Conservation (phyloP, 53 echinoderm and acorn worm species). For the Astropecten irregularis region DNA sequence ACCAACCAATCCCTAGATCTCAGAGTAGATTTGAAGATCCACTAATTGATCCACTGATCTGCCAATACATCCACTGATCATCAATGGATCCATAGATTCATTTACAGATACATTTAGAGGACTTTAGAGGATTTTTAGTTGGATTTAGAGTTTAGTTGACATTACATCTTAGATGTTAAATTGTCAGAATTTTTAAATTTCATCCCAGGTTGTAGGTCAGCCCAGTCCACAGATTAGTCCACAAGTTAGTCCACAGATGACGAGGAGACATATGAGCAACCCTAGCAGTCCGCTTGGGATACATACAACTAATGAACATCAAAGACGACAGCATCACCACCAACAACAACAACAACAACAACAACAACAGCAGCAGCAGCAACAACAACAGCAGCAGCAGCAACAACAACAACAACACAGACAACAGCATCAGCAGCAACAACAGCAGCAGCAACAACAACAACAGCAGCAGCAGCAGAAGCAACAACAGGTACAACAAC, state of each 20-base stretch:
- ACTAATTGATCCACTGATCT: too few relatives aligned
- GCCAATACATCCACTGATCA: too few relatives aligned
- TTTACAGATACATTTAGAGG: too few relatives aligned
- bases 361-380: constrained; percentile 46
- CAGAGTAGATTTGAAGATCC: too few relatives aligned
- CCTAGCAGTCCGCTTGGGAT: constrained; percentile 71
- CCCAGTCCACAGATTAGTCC: constrained; percentile 93
- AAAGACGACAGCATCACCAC: constrained; percentile 64
- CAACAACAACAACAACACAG: constrained; percentile 60
- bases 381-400: constrained; percentile 46
- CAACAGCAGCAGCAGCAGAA: constrained; percentile 74
- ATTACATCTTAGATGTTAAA: too few relatives aligned
- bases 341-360: constrained; percentile 63
- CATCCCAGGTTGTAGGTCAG: constrained; percentile 15
- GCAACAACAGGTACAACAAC: constrained; percentile 67
- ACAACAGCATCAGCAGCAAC: constrained; percentile 20
- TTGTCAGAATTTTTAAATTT: neutral
- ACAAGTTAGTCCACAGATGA: constrained; percentile 83
- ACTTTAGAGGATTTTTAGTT: too few relatives aligned
- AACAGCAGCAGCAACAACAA: constrained; percentile 56
- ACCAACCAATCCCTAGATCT: too few relatives aligned
- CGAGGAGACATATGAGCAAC: constrained; percentile 70
- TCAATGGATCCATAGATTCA: too few relatives aligned
- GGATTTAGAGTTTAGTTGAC: too few relatives aligned
- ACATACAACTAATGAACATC: constrained; percentile 40